phyloP scores from a whole-genome alignment of 2,113 vertebrate genomes.

The Boleophthalmus pectinirostris region DNA sequence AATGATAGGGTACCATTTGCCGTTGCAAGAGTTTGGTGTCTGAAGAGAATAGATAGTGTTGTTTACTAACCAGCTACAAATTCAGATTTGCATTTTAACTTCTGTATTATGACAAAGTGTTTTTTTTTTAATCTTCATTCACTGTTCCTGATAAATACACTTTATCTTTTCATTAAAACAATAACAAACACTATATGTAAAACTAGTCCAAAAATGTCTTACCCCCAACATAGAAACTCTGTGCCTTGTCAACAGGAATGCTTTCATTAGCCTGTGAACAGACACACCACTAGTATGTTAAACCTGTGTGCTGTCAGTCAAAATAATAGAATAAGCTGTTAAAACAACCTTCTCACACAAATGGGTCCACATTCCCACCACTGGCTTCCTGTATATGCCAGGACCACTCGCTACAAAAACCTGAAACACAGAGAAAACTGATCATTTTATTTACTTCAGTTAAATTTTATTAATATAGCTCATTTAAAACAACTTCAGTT shows the following conservation, averaged over 20 bases:
- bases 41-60: not conserved
- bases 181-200: not conserved
- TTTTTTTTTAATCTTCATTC: no score
- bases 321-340: not conserved
- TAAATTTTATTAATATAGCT: no score
- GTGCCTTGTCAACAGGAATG: conserved; percentile 67
- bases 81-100: not conserved
- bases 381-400: conserved; percentile 87
- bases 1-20: not conserved
- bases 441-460: no score
- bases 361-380: conserved; percentile 87
- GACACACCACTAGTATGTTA: not conserved
- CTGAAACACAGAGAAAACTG: no score
- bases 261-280: conserved; percentile 80
- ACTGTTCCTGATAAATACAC: no score
- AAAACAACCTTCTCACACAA: conserved; percentile 80
- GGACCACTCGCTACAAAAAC: conserved; percentile 83
- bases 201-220: conserved; percentile 43
- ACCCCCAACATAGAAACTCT: conserved; percentile 88
- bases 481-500: no score
- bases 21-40: not conserved
- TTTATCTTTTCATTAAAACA: not conserved
- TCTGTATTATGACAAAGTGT: not conserved
- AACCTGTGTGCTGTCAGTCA: not conserved
- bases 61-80: not conserved